phyloP scores from a whole-genome alignment of 2,113 vertebrate species.

The Notiomystis cincta region DNA sequence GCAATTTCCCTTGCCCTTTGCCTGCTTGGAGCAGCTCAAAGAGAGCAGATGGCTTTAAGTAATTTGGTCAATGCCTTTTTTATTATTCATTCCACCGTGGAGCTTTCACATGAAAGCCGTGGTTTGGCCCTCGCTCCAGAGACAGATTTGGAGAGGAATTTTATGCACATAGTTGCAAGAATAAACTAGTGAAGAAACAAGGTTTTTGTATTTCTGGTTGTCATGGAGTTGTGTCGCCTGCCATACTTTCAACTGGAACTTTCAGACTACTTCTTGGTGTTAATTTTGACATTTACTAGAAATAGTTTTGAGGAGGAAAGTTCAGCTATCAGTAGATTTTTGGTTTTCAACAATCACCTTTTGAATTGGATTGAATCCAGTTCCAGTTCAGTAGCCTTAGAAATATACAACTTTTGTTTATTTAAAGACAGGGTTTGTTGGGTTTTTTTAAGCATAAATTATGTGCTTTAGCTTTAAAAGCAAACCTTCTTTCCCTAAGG shows the following conservation, averaged over 20 bases:
- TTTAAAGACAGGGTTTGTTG: rapidly evolving
- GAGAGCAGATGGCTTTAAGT: neutral
- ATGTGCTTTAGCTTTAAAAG: neutral
- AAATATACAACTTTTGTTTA: neutral
- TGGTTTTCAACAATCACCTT: neutral
- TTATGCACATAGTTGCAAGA: neutral
- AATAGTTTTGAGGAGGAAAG: neutral
- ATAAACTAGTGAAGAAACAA: neutral
- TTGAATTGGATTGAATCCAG: too few species aligned
- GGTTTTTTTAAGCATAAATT: neutral
- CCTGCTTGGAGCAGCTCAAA: neutral
- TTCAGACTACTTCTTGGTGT: neutral
- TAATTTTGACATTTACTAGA: neutral
- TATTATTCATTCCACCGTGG: rapidly evolving
- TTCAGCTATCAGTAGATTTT: neutral
- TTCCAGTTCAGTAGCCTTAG: neutral
- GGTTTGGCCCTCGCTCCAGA: neutral
- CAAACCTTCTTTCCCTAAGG: rapidly evolving
- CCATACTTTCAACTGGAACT: neutral
- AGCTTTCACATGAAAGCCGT: neutral
- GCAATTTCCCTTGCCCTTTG: neutral
- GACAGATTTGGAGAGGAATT: neutral
- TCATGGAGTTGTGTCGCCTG: neutral
- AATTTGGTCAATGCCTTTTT: neutral
- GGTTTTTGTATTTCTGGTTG: neutral